A percentile compares a stretch with the other conserved stretches of the same genome.
phyloP scores from a whole-genome alignment of 2,888 invertebrate genomes.

The Yponomeuta sedellus region DNA sequence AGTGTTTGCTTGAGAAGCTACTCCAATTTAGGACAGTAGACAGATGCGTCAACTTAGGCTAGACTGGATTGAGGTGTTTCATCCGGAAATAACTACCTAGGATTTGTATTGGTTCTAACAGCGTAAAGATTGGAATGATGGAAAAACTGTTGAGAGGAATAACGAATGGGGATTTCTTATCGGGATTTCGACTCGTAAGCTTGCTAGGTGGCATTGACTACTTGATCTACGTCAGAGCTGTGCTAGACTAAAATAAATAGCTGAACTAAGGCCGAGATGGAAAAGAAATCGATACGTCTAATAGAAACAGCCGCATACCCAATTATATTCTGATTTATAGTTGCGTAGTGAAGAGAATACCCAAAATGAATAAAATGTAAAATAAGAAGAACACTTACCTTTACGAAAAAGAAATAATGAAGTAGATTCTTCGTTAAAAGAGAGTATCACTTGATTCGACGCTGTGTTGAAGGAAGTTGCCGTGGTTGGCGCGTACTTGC shows the following conservation, averaged over 20 bases:
- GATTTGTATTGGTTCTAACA: not conserved
- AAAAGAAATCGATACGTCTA: not conserved
- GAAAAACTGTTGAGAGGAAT: not conserved
- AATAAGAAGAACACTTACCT: constrained; percentile 30
- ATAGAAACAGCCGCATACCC: not conserved
- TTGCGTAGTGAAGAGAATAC: not conserved
- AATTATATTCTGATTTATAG: not conserved
- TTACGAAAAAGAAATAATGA: not conserved
- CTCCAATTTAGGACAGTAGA: not conserved
- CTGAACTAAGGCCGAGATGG: not conserved
- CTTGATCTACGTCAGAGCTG: not conserved
- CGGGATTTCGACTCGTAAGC: not conserved
- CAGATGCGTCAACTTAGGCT: not conserved
- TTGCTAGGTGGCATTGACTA: not conserved
- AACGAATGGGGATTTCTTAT: not conserved
- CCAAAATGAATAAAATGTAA: constrained; percentile 22
- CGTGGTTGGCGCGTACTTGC: constrained; percentile 1
- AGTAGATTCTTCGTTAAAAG: not conserved
- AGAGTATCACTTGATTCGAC: not conserved
- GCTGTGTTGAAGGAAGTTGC: not conserved
- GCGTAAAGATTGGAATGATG: not conserved
- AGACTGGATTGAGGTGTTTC: not conserved
- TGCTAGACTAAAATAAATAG: not conserved
- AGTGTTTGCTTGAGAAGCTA: too few species aligned
- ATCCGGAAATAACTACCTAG: not conserved